These are phyloP conservation scores for Petrocephalus microphthalmus DNA, from an alignment of 2,113 vertebrate species.

Conservation along the genomic window DNA sequence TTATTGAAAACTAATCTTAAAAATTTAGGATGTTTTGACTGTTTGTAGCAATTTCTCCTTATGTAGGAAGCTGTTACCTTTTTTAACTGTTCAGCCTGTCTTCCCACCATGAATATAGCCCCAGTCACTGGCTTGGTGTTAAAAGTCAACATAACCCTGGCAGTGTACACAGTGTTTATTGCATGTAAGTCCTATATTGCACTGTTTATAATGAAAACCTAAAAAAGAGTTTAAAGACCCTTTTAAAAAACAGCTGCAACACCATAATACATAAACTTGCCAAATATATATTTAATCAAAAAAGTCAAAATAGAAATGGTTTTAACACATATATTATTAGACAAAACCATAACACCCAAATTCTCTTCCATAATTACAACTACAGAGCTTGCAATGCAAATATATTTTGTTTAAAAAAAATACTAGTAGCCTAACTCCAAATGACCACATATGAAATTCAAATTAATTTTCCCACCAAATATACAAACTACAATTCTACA, in stretches of 20 bases:
- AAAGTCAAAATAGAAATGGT: not conserved
- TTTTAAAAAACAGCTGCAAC: not conserved
- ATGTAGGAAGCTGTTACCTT: not conserved
- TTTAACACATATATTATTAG: not conserved
- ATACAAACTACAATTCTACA: not conserved
- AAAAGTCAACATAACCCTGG: not conserved
- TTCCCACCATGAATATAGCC: not conserved
- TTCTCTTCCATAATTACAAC: not conserved
- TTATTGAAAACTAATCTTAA: not conserved
- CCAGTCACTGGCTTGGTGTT: not conserved
- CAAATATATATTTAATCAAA: conserved; percentile 9
- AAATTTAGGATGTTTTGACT: not conserved
- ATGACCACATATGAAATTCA: not conserved
- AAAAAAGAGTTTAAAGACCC: not conserved
- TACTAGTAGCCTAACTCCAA: not conserved
- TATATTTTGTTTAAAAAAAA: not conserved
- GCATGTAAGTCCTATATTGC: not conserved
- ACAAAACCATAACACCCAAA: not conserved
- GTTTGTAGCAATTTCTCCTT: not conserved
- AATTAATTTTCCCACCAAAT: not conserved
- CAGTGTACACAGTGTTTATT: not conserved
- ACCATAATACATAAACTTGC: not conserved
- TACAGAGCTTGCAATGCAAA: not conserved
- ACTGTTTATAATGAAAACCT: not conserved
- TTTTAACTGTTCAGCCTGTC: not conserved